Percentiles rank a stretch among this genome's conserved stretches.
Evolutionary conservation across 2,888 invertebrate genomes (phyloP).

Genomic region (Epirrhoe alternata): DNA sequence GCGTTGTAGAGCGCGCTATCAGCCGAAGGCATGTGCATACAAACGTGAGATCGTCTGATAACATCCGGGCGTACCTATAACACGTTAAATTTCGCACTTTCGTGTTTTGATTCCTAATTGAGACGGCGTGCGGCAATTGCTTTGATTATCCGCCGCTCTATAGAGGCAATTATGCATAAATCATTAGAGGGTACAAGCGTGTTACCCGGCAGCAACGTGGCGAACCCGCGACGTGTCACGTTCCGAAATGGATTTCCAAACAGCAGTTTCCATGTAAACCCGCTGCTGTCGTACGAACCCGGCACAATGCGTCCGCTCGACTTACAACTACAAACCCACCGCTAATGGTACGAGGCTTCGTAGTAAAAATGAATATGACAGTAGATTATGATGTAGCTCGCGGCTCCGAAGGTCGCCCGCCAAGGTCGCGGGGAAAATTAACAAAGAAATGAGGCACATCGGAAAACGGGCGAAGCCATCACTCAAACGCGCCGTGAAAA

Average conservation of each 20-base stretch:
- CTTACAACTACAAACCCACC: slow-evolving; percentile 1
- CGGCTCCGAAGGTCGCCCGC: slow-evolving; percentile 42
- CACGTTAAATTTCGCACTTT: not conserved
- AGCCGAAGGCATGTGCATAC: slow-evolving; percentile 1
- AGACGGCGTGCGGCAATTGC: not conserved
- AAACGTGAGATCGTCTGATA: slow-evolving; percentile 1
- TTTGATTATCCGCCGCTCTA: not conserved
- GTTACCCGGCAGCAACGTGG: slow-evolving; percentile 9
- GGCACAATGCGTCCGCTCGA: slow-evolving; percentile 15
- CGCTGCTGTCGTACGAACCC: slow-evolving; percentile 15
- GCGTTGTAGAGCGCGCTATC: not conserved
- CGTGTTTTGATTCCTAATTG: not conserved
- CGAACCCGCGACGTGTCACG: slow-evolving; percentile 19
- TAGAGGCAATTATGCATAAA: slow-evolving; percentile 10
- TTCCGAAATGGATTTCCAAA: slow-evolving; percentile 30
- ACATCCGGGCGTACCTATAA: not conserved
- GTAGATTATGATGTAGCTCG: slow-evolving; percentile 23
- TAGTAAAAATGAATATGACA: slow-evolving; percentile 23
- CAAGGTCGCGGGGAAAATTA: slow-evolving; percentile 45
- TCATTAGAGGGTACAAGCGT: not conserved
- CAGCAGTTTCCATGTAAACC: slow-evolving; percentile 20
- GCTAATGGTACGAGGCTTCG: not conserved
- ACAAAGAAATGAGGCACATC: slow-evolving; percentile 36
- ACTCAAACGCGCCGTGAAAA: slow-evolving; percentile 23
- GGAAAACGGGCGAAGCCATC: slow-evolving; percentile 26